Percentiles rank a stretch among this genome's conserved stretches.
phyloP scores from a whole-genome alignment of 2,797 vertebrate species.

The Sylvilagus floridanus region DNA sequence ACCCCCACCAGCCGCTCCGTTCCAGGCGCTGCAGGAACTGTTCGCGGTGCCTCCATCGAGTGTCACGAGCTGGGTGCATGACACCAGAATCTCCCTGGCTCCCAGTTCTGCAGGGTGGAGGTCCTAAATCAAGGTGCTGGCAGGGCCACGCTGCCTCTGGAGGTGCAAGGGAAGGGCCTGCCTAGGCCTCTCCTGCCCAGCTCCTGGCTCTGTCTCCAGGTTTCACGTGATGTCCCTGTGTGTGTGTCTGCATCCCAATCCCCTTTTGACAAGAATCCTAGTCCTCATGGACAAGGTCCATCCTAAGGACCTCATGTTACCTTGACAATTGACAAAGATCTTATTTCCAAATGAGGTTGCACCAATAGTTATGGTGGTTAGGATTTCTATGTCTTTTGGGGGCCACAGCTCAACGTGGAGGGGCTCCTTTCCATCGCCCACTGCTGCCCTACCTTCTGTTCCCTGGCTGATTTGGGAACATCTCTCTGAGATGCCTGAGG shows the following conservation, averaged over 20 bases:
- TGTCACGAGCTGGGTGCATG: background rate
- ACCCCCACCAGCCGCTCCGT: background rate
- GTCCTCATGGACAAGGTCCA: background rate
- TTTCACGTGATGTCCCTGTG: fast-evolving
- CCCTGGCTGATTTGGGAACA: fast-evolving
- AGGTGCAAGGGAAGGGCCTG: background rate
- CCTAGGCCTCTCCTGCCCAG: too few relatives aligned
- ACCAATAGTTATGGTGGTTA: background rate
- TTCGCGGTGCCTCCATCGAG: too few relatives aligned
- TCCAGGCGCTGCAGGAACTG: background rate
- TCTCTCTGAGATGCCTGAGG: background rate
- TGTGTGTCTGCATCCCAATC: background rate
- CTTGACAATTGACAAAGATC: background rate
- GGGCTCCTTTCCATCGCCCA: background rate
- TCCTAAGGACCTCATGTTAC: background rate
- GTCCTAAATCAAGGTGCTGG: too few relatives aligned
- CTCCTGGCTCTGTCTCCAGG: background rate
- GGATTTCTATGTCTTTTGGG: background rate
- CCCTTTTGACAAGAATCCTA: background rate
- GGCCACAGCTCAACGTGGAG: background rate
- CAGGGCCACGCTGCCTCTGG: background rate
- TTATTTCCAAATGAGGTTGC: background rate
- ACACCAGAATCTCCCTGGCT: background rate
- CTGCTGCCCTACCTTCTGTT: background rate
- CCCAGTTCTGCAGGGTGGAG: background rate